These are phyloP conservation scores for Sus scrofa DNA, from an alignment of 2,113 vertebrate genomes.

Conservation along the genomic window T2T-Sscrofa CM000824.6:122356501-122357000, in stretches of 20 bases:
- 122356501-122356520: background rate
- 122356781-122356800: slow-evolving; percentile 28
- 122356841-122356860: slow-evolving; percentile 60
- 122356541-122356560: background rate
- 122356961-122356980: slow-evolving; percentile 61
- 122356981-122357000: slow-evolving; percentile 68
- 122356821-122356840: background rate
- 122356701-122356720: slow-evolving; percentile 39
- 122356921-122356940: slow-evolving; percentile 54
- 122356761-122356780: background rate
- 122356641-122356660: background rate
- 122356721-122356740: slow-evolving; percentile 46
- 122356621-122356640: background rate
- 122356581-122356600: slow-evolving; percentile 31
- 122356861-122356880: slow-evolving; percentile 29
- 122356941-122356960: slow-evolving; percentile 65
- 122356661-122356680: slow-evolving; percentile 44
- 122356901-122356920: slow-evolving; percentile 44
- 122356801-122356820: slow-evolving; percentile 35
- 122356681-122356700: background rate
- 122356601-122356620: slow-evolving; percentile 57
- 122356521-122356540: background rate
- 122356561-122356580: background rate
- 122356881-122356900: slow-evolving; percentile 50
- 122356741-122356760: slow-evolving; percentile 27